These are phyloP conservation scores for Camelus dromedarius DNA, from an alignment of 2,113 vertebrate species.

Conservation along the genomic window DNA sequence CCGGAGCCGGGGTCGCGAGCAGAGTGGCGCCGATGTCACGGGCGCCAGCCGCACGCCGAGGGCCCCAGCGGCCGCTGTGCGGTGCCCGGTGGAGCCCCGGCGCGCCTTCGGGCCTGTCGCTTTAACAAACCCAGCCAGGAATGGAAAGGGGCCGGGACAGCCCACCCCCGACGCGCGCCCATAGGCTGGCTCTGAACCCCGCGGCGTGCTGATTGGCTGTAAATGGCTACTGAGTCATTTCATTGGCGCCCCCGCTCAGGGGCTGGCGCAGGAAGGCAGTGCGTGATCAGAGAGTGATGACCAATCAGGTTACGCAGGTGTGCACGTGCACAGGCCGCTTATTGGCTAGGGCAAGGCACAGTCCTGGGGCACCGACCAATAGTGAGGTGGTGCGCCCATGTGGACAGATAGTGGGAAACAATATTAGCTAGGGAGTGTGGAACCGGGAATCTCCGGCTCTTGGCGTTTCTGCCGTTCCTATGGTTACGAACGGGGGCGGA, in stretches of 20 bases:
- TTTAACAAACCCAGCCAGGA: constrained; percentile 79
- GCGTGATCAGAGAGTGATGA: constrained; percentile 78
- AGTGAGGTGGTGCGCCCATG: constrained; percentile 75
- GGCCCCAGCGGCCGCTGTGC: background rate
- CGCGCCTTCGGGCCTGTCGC: constrained; percentile 54
- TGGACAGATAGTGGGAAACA: constrained; percentile 87
- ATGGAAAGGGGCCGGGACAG: background rate
- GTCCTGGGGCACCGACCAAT: constrained; percentile 69
- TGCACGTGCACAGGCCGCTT: constrained; percentile 83
- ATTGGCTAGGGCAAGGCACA: constrained; percentile 76
- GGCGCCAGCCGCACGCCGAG: background rate
- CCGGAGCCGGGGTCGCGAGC: background rate
- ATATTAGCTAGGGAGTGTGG: background rate
- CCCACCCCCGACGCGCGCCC: constrained; percentile 56
- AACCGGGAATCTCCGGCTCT: background rate
- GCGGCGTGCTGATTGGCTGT: constrained; percentile 64
- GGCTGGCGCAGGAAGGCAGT: constrained; percentile 54
- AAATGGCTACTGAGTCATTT: constrained; percentile 17
- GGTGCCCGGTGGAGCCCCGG: background rate
- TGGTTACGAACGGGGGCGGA: constrained; percentile 64
- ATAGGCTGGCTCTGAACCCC: constrained; percentile 39
- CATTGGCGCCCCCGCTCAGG: constrained; percentile 26
- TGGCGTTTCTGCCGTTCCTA: constrained; percentile 15
- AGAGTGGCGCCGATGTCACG: constrained; percentile 71
- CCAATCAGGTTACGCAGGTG: constrained; percentile 73